phyloP scores from a whole-genome alignment of 2,888 invertebrate genomes.

The Arge pagana region DNA sequence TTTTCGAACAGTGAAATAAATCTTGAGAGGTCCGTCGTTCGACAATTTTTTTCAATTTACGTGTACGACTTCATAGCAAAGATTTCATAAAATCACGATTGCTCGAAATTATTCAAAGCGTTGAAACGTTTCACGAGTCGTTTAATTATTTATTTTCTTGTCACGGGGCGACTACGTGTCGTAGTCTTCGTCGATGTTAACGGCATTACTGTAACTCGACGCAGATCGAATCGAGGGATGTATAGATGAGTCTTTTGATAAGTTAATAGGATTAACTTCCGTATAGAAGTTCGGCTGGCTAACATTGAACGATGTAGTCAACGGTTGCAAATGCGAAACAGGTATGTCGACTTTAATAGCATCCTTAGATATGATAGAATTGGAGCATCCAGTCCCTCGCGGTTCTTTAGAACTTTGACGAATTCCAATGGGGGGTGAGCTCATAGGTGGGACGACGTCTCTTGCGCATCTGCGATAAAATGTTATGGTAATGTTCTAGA shows the following conservation, averaged over 20 bases:
- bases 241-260: slow-evolving; percentile 38
- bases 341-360: slow-evolving; percentile 7
- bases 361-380: slow-evolving; percentile 16
- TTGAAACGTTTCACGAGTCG: no score
- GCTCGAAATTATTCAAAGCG: no score
- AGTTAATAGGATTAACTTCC: slow-evolving; percentile 49
- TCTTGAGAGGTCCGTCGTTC: no score
- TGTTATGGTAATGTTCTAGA: no score
- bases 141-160: no score
- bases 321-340: slow-evolving; percentile 50
- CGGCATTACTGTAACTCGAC: slow-evolving; percentile 48
- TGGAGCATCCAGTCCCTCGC: slow-evolving; percentile 25
- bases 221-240: slow-evolving; percentile 42
- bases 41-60: background rate
- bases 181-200: slow-evolving; percentile 54
- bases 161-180: slow-evolving; percentile 54
- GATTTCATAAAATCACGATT: background rate
- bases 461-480: slow-evolving; percentile 34
- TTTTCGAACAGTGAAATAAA: no score
- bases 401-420: slow-evolving; percentile 31
- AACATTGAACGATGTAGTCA: slow-evolving; percentile 49
- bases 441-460: slow-evolving; percentile 31
- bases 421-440: slow-evolving; percentile 7
- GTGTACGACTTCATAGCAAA: background rate
- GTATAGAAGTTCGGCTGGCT: slow-evolving; percentile 56